Conservation (phyloP, 2,888 invertebrate genomes). For the Amiota mariae region DNA sequence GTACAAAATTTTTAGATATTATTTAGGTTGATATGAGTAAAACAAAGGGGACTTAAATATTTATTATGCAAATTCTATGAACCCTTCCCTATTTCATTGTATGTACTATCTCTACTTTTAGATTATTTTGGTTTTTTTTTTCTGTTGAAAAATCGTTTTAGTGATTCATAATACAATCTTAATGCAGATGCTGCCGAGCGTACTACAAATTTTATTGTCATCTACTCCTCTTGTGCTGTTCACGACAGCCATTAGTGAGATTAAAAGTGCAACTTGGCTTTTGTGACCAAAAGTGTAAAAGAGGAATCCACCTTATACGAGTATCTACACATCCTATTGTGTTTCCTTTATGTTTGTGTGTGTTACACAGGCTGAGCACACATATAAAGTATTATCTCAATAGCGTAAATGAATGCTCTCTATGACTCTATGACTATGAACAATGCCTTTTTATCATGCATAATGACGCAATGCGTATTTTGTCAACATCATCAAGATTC, state of each 20-base stretch:
- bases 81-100: neutral
- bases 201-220: neutral
- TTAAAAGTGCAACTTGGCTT: conserved; percentile 26
- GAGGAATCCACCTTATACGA: neutral
- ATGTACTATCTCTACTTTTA: neutral
- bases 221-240: neutral
- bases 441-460: conserved; percentile 17
- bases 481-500: conserved; percentile 11
- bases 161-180: neutral
- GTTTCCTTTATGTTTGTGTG: no score
- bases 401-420: no score
- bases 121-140: neutral
- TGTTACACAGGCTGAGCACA: neutral
- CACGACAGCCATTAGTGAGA: conserved; percentile 24
- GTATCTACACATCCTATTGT: no score
- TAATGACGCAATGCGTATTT: conserved; percentile 30
- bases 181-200: conserved; percentile 1
- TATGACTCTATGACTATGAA: neutral
- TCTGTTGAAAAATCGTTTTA: neutral
- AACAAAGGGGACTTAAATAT: neutral
- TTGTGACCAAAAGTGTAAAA: conserved; percentile 10
- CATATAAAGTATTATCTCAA: conserved; percentile 16
- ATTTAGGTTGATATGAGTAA: neutral
- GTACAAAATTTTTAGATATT: neutral
- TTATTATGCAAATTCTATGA: neutral